Evolutionary conservation across 2,888 invertebrate genomes (phyloP), one percentile per base, ranked within the genome.

Genomic region (Catocala sponsa): DNA sequence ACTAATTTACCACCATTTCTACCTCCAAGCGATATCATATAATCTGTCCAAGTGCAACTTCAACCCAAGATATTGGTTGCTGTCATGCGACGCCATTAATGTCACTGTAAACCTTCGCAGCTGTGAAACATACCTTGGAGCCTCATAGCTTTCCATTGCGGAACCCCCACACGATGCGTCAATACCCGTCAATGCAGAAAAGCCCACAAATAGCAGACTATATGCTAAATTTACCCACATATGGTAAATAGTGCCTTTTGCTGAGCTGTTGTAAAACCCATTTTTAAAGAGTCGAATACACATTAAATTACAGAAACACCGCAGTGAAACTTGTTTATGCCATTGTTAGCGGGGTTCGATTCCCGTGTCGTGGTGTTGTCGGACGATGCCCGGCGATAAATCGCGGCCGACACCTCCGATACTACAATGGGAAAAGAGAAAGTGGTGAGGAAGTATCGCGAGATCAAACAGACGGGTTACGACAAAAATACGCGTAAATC

Each of bases 341-440:
- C 81, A 82, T 85, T 85, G 87, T 87, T 83, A 73, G 63, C 69
- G 78, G 82, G 86, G 87, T 89, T 89, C 88, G 90, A 89, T 86
- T 89, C 91, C 87, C 82, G 84, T 82, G 84, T 84, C 89, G 86
- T 88, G 89, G 86, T 81, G 85, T 80, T 87, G 89, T 87, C 82
- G 81, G 83, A 83, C 86, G 90, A 89, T 90, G 84, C 79, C 74
- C 79, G 78, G 75, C 86, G 84, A 92, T 92, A 93, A 93, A 93
- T 92, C 85, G 89, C 82, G 49, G 78, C 86, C 87, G 85, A 90
- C 91, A 92, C 91, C 88, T 86, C 81, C 72, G 83, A 85, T 86
- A 90, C 85, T 83, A 91, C 92, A 92, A 92, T 91, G 91, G 88
- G 53, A 72, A 85, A 86, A 86, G 92, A 91, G 93, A 92, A 92